Base-by-base conservation (phyloP, 2,113 vertebrate genomes). In the Cyprinodon brontotheroides region DNA sequence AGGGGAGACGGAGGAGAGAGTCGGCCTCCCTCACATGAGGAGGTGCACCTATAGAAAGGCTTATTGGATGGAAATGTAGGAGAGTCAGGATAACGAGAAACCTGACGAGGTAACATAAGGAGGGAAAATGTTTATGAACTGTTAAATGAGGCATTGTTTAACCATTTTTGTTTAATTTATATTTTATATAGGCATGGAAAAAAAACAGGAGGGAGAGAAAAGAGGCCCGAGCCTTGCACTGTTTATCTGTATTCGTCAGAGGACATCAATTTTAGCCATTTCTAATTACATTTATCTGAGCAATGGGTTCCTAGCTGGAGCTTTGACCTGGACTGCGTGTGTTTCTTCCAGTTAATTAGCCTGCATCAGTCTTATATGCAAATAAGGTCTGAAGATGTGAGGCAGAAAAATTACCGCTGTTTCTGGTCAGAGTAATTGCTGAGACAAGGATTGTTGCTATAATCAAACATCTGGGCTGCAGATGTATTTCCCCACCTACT, bases 221-320 rank as follows among this genome's bases (percentile, higher is more conserved):
- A 29, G 62, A 63, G 43, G 45, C 72, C 48, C 67, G 39, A 84
- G 74, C 45, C 20, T 20, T 59, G 57, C 5, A 15, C 60, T 81
- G 78, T 85, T 82, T 86, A 86, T 89, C 86, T 90, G 68, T 73
- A 72, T 88, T 67, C 78, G 87, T 89, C 81, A 70, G 40, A 70
- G 53, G 61, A 68, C 81, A 86, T 89, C 74, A 68, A 86, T 90
- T 80, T 72, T 47, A n/a, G 61, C 68, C 40, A 39, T 77, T 72
- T 86, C 60, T 83, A 86, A 90, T 93, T 86, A 89, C 38, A 89
- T 90, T 87, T 85, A 84, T 73, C 72, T 83, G 83, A 90, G 86
- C 68, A 78, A 79, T 83, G 76, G 79, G 43, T 70, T 72, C 68
- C 45, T 82, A 79, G 79, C 50, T 66, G 12, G 29, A 17, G 68